Conservation (phyloP, 2,888 invertebrate genomes). For the Encarsia formosa region DNA sequence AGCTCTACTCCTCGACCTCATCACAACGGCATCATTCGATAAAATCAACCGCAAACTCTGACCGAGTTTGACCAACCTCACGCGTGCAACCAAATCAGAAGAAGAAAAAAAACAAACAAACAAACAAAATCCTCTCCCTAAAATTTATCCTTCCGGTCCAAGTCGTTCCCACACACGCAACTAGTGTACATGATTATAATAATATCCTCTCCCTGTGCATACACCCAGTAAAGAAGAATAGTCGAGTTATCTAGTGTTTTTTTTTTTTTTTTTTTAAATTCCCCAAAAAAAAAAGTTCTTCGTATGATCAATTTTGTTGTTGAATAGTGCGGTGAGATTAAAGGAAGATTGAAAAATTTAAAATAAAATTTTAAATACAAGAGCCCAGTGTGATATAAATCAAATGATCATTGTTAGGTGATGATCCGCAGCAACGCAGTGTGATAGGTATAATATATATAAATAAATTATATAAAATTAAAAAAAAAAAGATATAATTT, state of each 20-base stretch:
- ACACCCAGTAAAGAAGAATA: conserved; percentile 28
- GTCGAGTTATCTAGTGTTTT: conserved; percentile 36
- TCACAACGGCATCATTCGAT: conserved; percentile 20
- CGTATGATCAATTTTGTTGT: conserved; percentile 20
- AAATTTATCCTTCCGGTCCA: too few relatives aligned
- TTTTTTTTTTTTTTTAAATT: too few relatives aligned
- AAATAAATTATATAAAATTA: not conserved
- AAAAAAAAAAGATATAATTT: too few relatives aligned
- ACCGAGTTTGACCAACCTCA: conserved; percentile 27
- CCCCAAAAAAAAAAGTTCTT: too few relatives aligned
- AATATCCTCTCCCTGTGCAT: conserved; percentile 25
- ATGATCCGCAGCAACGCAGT: conserved; percentile 27
- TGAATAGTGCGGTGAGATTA: conserved; percentile 25
- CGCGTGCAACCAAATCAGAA: too few relatives aligned
- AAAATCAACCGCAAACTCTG: conserved; percentile 36
- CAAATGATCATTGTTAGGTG: conserved; percentile 28
- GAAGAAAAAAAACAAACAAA: too few relatives aligned
- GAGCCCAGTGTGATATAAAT: conserved; percentile 44
- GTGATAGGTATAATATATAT: conserved; percentile 27
- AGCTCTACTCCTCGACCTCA: conserved; percentile 30
- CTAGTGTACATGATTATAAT: not conserved
- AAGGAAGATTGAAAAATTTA: conserved; percentile 4
- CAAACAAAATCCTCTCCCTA: too few relatives aligned
- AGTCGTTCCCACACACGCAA: too few relatives aligned
- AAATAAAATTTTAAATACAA: conserved; percentile 19